phyloP scores from a whole-genome alignment of 1,140 invertebrate species.

The Oncopodura yosiiana region DNA sequence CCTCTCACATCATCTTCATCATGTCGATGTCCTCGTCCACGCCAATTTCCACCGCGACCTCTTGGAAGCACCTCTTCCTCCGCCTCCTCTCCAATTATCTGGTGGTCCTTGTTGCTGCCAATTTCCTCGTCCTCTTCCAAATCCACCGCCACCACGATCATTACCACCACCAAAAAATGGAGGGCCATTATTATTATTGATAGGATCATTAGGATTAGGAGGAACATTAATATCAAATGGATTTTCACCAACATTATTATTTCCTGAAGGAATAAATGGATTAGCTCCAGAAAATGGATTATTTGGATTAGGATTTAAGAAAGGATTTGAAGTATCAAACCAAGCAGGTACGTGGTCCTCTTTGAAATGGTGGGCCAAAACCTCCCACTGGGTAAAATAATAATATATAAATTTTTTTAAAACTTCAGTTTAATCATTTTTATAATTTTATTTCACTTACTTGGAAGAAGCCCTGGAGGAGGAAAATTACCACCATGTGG shows the following conservation, averaged over 20 bases:
- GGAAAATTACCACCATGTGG: constrained; percentile 10
- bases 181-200: not conserved
- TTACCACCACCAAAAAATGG: constrained; percentile 6
- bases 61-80: constrained; percentile 26
- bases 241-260: constrained; percentile 27
- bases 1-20: constrained; percentile 15
- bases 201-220: not conserved
- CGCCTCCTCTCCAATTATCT: constrained; percentile 22
- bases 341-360: constrained; percentile 5
- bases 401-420: not conserved
- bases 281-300: constrained; percentile 30
- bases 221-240: constrained; percentile 30
- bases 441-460: not conserved
- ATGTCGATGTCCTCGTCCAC: constrained; percentile 23
- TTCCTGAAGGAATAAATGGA: constrained; percentile 25
- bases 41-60: constrained; percentile 22
- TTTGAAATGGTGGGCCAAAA: constrained; percentile 1
- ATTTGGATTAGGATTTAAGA: constrained; percentile 30
- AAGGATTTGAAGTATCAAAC: constrained; percentile 23
- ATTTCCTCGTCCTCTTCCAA: not conserved
- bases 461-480: constrained; percentile 13
- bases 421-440: not conserved
- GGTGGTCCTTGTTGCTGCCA: not conserved
- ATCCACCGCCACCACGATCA: constrained; percentile 5
- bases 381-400: not conserved